Percentiles rank a stretch among this genome's conserved stretches.
Conservation (phyloP, 1,140 invertebrate species). For the Eumeta japonica region DNA sequence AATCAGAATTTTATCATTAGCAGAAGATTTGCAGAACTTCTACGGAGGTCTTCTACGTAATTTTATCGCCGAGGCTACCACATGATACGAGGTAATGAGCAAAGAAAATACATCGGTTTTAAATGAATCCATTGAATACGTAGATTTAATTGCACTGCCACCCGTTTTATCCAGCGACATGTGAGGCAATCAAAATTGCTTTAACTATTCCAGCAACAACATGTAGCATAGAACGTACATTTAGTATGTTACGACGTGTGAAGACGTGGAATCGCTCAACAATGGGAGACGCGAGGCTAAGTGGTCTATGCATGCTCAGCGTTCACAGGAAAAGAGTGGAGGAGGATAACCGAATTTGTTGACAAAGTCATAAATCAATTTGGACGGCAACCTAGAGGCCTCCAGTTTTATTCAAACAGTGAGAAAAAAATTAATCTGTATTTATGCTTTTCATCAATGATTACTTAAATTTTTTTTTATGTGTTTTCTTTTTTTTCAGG, state of each 20-base stretch:
- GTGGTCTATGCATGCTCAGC: conserved; percentile 3
- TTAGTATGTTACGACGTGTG: conserved; percentile 3
- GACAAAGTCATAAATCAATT: conserved; percentile 1
- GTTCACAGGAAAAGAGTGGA: conserved; percentile 5
- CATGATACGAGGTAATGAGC: too few relatives aligned
- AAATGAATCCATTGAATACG: too few relatives aligned
- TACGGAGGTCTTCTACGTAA: too few relatives aligned
- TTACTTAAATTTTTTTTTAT: too few relatives aligned
- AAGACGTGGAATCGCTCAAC: conserved; percentile 5
- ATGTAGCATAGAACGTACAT: conserved; percentile 5
- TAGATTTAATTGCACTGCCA: too few relatives aligned
- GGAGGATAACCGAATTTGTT: conserved; percentile 2
- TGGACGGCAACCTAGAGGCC: neutral
- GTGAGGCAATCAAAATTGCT: too few relatives aligned
- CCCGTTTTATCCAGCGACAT: too few relatives aligned
- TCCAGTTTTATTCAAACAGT: neutral
- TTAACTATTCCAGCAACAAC: conserved; percentile 4
- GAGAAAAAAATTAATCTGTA: neutral
- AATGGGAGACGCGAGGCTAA: conserved; percentile 2
- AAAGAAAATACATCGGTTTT: too few relatives aligned
- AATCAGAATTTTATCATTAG: too few relatives aligned
- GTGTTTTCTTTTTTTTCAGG: too few relatives aligned
- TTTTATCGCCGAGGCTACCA: too few relatives aligned
- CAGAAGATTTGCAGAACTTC: too few relatives aligned
- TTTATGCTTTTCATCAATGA: conserved; percentile 1